Percentiles rank a stretch among this genome's conserved stretches.
Evolutionary conservation across 2,113 vertebrate species (phyloP).

Genomic region (Erythrocercus mccallii): DNA sequence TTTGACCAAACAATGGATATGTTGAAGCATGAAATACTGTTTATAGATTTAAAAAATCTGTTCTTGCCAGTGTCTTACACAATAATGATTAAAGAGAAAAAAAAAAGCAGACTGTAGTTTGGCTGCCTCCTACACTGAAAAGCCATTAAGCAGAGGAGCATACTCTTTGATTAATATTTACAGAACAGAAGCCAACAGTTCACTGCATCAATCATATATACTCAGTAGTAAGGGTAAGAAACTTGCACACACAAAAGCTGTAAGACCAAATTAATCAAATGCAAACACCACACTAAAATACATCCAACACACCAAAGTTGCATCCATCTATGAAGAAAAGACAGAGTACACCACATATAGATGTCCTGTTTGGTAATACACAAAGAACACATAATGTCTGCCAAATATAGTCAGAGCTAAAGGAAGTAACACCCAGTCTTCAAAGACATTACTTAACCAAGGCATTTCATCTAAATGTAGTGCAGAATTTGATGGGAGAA

Average conservation of each 20-base stretch:
- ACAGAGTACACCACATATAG: not conserved
- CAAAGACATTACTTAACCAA: conserved; percentile 39
- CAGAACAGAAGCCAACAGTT: conserved; percentile 17
- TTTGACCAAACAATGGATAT: conserved; percentile 49
- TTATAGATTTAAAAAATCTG: conserved; percentile 11
- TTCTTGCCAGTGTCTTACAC: conserved; percentile 44
- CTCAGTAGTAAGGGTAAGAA: not conserved
- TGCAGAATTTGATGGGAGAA: conserved; percentile 10
- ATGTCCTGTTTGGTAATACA: not conserved
- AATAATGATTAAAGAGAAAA: conserved; percentile 21
- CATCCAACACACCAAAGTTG: not conserved
- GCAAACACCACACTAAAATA: not conserved
- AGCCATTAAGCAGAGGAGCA: not conserved
- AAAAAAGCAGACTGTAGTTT: not conserved
- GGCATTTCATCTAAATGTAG: conserved; percentile 23
- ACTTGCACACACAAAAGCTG: not conserved
- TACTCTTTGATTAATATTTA: conserved; percentile 35
- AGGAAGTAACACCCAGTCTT: conserved; percentile 55
- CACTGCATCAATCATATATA: conserved; percentile 7
- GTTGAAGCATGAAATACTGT: conserved; percentile 50
- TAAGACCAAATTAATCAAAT: not conserved
- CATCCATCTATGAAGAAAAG: not conserved
- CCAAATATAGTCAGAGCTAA: conserved; percentile 38
- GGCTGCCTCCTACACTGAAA: conserved; percentile 7
- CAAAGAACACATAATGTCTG: conserved; percentile 9